Conservation (phyloP, 2,888 invertebrate species). For the Koerneria pararmatus region DNA sequence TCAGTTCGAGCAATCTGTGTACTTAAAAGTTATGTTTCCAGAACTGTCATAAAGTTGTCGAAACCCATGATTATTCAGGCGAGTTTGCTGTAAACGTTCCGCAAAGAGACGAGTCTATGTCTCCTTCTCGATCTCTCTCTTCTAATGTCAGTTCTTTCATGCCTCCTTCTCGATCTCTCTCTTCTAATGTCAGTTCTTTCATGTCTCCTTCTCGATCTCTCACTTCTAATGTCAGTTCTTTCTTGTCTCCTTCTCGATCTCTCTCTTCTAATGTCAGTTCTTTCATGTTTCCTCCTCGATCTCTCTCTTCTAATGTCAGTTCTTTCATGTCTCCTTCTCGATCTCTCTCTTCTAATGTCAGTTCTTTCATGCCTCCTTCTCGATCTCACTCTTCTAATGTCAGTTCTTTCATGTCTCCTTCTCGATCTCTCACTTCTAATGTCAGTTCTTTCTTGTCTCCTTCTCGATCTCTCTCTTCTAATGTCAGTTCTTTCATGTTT, state of each 20-base stretch:
- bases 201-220: not conserved
- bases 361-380: too few species aligned
- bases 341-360: too few species aligned
- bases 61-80: conserved; percentile 29
- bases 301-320: too few species aligned
- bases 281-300: not conserved
- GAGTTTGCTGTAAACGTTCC: conserved; percentile 54
- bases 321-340: too few species aligned
- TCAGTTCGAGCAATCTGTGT: not conserved
- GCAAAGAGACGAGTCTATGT: conserved; percentile 41
- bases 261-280: not conserved
- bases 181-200: not conserved
- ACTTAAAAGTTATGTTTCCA: too few species aligned
- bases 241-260: not conserved
- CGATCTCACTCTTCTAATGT: too few species aligned
- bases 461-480: too few species aligned
- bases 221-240: not conserved
- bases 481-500: too few species aligned
- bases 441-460: too few species aligned
- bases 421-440: too few species aligned
- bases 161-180: not conserved
- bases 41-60: too few species aligned
- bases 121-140: conserved; percentile 45
- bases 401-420: too few species aligned
- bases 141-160: conserved; percentile 45